phyloP scores from a whole-genome alignment of 2,797 vertebrate species.

The Orientallactaga sibirica region DNA sequence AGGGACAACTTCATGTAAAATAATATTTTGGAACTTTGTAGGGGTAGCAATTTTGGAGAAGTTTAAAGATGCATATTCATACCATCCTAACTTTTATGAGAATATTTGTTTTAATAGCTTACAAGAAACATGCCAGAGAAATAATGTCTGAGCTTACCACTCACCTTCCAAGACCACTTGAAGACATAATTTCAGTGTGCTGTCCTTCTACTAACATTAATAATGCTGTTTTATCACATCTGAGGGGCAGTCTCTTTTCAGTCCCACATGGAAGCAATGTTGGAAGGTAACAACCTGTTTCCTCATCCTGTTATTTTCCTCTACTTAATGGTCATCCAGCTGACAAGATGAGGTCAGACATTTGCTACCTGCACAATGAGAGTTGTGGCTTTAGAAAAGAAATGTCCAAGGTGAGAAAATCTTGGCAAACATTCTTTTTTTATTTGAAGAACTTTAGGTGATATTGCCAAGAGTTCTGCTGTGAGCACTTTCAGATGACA shows the following conservation, averaged over 20 bases:
- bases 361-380: background rate
- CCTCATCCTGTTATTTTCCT: constrained; percentile 9
- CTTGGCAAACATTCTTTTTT: background rate
- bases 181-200: background rate
- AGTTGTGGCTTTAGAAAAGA: background rate
- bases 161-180: background rate
- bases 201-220: background rate
- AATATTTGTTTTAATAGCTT: background rate
- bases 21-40: background rate
- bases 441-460: background rate
- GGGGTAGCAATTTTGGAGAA: background rate
- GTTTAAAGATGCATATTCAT: background rate
- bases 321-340: background rate
- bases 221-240: background rate
- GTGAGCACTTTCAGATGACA: background rate
- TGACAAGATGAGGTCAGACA: background rate
- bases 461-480: background rate
- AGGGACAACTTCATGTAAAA: background rate
- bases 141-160: accelerated
- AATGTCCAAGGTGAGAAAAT: background rate
- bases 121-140: background rate
- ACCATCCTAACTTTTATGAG: background rate
- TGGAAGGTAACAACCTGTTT: background rate
- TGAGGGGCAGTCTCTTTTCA: background rate
- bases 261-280: background rate